Evolutionary conservation across 2,888 invertebrate genomes (phyloP), one percentile per base, ranked within the genome.

Genomic region (Papilio protenor): DNA sequence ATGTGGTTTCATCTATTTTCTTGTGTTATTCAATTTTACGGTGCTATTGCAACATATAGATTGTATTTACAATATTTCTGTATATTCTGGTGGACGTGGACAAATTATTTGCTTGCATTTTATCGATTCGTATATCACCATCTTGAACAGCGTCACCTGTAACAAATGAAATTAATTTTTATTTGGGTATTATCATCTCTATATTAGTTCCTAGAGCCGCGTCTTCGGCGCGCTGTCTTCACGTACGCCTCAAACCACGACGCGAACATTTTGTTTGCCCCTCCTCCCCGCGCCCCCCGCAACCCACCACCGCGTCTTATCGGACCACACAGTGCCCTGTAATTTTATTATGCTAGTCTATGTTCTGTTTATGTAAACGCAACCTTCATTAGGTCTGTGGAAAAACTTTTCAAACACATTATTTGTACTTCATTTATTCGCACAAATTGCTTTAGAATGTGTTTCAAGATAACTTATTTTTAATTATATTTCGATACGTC

Each of bases 141-240:
- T 78, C 78, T 75, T 75, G 72, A 79, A 18, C 64, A 27, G 47
- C 47, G 55, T 52, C 14, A 78, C 45, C 78, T 78, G 76, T 12
- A 78, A 78, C 73, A 78, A 73, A 47, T 70, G 11, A 52, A 49
- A 40, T 49, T 52, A 33, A 40, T 40, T 40, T 40, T 40, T 40
- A 40, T 40, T 12, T 47, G 23, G 21, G 83, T 82, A 79, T 69
- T 80, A 85, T 49, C 89, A 87, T 40, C 92, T 92, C 90, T 84
- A 80, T 85, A 83, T 45, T 82, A 47, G 27, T 70, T 45, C 27
- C 83, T 89, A 77, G 75, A 40, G 80, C 79, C 88, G 90, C 89
- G 93, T 94, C 93, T 94, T 94, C 92, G 87, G 84, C 82, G 83
- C 87, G 89, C 87, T 92, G 92, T 94, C 94, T 94, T 94, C 93